These are phyloP conservation scores for Eurystomus glaucurus DNA, from an alignment of 2,797 vertebrate genomes.

Conservation along the genomic window DNA sequence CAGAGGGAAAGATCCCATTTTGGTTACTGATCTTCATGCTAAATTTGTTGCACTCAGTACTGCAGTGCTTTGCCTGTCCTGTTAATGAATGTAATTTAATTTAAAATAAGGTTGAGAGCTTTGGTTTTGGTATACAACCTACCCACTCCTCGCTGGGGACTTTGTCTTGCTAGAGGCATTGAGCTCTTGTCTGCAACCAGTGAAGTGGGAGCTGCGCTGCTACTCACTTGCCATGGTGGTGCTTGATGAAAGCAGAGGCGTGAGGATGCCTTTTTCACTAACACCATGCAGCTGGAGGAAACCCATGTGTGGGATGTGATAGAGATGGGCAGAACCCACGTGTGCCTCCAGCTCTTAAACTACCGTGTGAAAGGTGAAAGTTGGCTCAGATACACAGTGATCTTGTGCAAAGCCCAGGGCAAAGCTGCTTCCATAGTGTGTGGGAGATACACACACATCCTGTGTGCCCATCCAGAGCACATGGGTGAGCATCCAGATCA, in stretches of 20 bases:
- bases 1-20: not conserved
- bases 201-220: not conserved
- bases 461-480: not conserved
- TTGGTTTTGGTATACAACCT: not conserved
- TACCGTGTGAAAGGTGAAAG: not conserved
- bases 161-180: not conserved
- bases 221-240: fast-evolving
- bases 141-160: not conserved
- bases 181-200: not conserved
- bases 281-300: not conserved
- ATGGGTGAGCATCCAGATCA: not conserved
- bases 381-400: not conserved
- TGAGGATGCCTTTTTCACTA: not conserved
- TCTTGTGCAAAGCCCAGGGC: not conserved
- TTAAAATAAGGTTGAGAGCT: not conserved
- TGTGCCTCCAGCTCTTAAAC: fast-evolving
- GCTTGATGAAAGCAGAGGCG: fast-evolving
- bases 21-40: not conserved
- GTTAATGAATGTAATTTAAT: not conserved
- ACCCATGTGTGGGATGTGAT: fast-evolving
- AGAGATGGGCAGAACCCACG: not conserved
- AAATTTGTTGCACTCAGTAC: not conserved
- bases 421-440: fast-evolving
- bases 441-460: fast-evolving
- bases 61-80: not conserved